Base-by-base conservation (phyloP, 2,888 invertebrate species). In the Vanessa cardui region DNA sequence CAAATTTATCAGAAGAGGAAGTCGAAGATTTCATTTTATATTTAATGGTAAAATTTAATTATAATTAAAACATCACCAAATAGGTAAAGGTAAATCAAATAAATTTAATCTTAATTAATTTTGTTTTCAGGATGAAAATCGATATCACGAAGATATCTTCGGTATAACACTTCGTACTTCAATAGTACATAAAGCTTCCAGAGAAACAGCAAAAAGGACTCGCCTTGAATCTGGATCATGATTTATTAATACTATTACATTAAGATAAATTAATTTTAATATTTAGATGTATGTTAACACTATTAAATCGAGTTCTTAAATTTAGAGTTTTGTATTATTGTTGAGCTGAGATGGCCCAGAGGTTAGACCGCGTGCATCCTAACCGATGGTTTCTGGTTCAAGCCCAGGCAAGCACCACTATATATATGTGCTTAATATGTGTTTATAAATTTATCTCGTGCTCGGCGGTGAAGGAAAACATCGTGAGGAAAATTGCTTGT, bases 61-160 rank as follows among this genome's bases (percentile, higher is more conserved):
- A 5, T 54, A 52, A 21, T 26, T 56, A 56, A 39, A 7, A 54
- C 18, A 20, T 18, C 3, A 8, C 4, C 7, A 39, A 1, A n/a
- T 20, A 12, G n/a, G 3, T n/a, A 1, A 47, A n/a, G 1, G 18
- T n/a, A 47, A 47, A 6, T 18, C 2, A 12, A 39, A 6, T n/a
- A 18, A 58, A 58, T 58, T 18, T 50, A 31, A 44, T 21, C 15
- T 12, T 44, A 16, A 9, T 26, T 15, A 68, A 63, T 62, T 58
- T 70, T 21, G 62, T 7, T 89, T 88, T 58, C 83, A 98, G 98
- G 98, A 98, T 81, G 97, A 98, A 82, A 97, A 96, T 84, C 94
- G 98, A 74, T 98, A 98, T 83, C 98, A 99, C 79, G 98, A 99
- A 91, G 98, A 99, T 82, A 99, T 99, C 75, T 99, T 98, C 81